Conservation (phyloP, 2,113 vertebrate genomes). For the Jaculus jaculus region DNA sequence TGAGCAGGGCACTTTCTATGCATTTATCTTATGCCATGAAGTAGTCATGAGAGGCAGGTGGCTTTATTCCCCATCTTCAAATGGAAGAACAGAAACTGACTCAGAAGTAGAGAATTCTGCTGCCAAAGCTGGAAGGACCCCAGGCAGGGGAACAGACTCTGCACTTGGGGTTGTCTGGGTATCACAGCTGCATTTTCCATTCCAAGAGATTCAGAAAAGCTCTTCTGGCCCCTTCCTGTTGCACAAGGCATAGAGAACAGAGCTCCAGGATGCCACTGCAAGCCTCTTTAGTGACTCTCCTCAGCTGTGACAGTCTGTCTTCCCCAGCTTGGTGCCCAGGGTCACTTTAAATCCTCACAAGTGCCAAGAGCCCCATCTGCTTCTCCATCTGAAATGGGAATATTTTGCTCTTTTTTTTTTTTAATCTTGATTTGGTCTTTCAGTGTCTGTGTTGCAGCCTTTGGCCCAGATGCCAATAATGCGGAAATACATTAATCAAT, state of each 20-base stretch:
- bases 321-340: slow-evolving; percentile 84
- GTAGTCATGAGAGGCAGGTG: not conserved
- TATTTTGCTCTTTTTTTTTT: slow-evolving; percentile 84
- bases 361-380: slow-evolving; percentile 89
- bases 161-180: not conserved
- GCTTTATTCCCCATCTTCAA: not conserved
- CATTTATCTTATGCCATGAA: not conserved
- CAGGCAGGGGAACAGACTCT: not conserved
- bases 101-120: fast-evolving
- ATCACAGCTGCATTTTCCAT: not conserved
- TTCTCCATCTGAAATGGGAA: slow-evolving; percentile 89
- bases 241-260: slow-evolving; percentile 68
- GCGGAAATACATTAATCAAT: slow-evolving; percentile 81
- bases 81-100: too few species aligned
- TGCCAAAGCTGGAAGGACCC: not conserved
- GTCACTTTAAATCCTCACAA: slow-evolving; percentile 86
- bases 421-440: slow-evolving; percentile 86
- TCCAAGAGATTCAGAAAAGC: not conserved
- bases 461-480: slow-evolving; percentile 83
- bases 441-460: slow-evolving; percentile 81
- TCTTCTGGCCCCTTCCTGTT: slow-evolving; percentile 62
- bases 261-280: slow-evolving; percentile 75
- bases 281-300: slow-evolving; percentile 78
- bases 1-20: fast-evolving
- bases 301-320: slow-evolving; percentile 85